Evolutionary conservation across 2,888 invertebrate species (phyloP), one percentile per base, ranked within the genome.

Genomic region (Dinocampus coccinellae): DNA sequence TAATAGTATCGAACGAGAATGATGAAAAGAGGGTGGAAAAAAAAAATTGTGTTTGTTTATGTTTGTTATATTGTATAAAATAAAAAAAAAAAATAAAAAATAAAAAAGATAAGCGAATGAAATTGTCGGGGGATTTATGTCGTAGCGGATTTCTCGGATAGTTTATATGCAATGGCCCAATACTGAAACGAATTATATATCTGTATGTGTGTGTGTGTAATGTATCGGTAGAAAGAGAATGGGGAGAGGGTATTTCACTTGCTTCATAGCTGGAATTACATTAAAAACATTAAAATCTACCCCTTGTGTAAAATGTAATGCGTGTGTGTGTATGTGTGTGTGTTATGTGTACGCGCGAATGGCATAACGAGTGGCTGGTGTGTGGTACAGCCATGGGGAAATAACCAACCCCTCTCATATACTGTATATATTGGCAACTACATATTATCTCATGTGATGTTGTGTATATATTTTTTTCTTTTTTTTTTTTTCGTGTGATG

Each of bases 201-300:
- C 71, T 67, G n/a, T n/a, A 47, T 58, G 63, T 29, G 7, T 29
- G 7, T 29, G 7, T 29, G 29, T 29, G 29, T 29, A 29, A 4
- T 4, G 16, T 20, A 47, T 47, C n/a, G 16, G 16, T 47, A 20
- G 47, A 47, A 2, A n/a, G 39, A n/a, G 6, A 39, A 39, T n/a
- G n/a, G 60, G 64, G 73, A 74, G 72, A 75, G 52, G 58, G 70
- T 62, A 66, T 72, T 66, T 73, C 39, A 76, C 74, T 76, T 75
- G 73, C 73, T 2, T 16, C 13, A 13, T n/a, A 75, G 71, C 64
- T 72, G 61, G 82, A 81, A 80, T 83, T 79, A 75, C 81, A 84
- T 83, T 75, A 81, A 81, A 81, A 79, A 82, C 79, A 82, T 81
- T 80, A 80, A 80, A 79, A 76, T 79, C 75, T 70, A 73, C 76